Evolutionary conservation across 2,797 vertebrate genomes (phyloP), one percentile per base, ranked within the genome.

Genomic region (Girardinus metallicus): DNA sequence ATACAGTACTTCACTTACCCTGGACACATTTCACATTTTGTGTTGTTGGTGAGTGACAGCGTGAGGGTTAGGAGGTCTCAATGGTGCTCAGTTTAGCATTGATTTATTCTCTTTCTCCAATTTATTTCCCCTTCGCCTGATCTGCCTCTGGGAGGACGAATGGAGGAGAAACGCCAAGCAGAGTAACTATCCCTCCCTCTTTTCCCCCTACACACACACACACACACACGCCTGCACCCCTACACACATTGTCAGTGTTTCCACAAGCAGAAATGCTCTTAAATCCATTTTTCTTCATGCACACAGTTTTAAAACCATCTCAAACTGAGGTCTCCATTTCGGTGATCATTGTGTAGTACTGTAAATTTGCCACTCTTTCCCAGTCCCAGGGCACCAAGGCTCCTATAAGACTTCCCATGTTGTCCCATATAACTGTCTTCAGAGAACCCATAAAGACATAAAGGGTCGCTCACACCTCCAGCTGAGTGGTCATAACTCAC

Each of bases 91-190:
- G 93, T 94, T 93, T 94, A 95, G 90, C 93, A 94, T 93, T 94
- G 94, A 95, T 95, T 95, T 94, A 94, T 94, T 94, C 93, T 93
- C 91, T 95, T 93, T 93, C 91, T 94, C 86, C 94, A 93, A 93
- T 95, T 94, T 94, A 93, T 94, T 94, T 94, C 92, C 87, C 91
- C 90, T 92, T 87, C 83, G 84, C 89, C 89, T 85, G 90, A 94
- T 94, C 92, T 94, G 89, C 92, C 92, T 94, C 91, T 92, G 90
- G 89, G 93, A 95, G 92, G 93, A 94, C 94, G 84, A 95, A 94
- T 95, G 91, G 93, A 94, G 93, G 93, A 94, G 93, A 95, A 94
- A 94, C 77, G 78, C 82, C 87, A 88, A 87, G 72, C 91, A 75
- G 81, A 82, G 83, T 86, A 89, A 84, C 90, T 86, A 86, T 89